Evolutionary conservation across 2,888 invertebrate species (phyloP).

Genomic region (Dugesia japonica): DNA sequence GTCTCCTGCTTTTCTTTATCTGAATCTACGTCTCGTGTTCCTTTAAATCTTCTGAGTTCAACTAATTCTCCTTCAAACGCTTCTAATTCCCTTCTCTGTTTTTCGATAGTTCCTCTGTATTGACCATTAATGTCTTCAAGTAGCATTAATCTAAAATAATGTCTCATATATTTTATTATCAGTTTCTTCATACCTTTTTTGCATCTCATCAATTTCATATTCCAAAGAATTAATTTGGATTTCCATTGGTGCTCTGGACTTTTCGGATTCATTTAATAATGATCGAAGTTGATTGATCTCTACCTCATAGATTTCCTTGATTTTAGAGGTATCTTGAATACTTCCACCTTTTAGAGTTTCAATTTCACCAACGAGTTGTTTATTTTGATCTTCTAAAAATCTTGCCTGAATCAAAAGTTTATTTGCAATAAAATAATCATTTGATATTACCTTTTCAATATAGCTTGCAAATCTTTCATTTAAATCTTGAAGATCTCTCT

Average conservation of each 20-base stretch:
- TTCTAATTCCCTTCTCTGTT: background rate
- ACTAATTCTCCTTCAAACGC: background rate
- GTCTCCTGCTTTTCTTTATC: background rate
- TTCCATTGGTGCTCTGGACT: conserved; percentile 50
- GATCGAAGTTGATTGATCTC: conserved; percentile 50
- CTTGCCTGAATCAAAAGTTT: conserved; percentile 37
- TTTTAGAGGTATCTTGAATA: conserved; percentile 44
- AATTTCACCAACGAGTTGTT: conserved; percentile 44
- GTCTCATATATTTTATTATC: no score
- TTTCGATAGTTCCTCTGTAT: background rate
- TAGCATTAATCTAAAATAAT: background rate
- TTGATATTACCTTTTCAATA: conserved; percentile 48
- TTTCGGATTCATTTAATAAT: conserved; percentile 49
- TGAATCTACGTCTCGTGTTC: background rate
- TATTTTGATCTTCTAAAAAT: conserved; percentile 49
- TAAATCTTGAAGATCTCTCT: conserved; percentile 51
- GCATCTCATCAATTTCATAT: conserved; percentile 46
- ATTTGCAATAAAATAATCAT: background rate
- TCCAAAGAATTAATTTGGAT: conserved; percentile 48
- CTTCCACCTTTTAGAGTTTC: conserved; percentile 44
- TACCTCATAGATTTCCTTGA: conserved; percentile 49
- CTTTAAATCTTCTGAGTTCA: background rate
- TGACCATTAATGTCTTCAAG: background rate
- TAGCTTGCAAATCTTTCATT: conserved; percentile 51
- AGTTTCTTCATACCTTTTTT: background rate